These are phyloP conservation scores for Fopius arisanus DNA, from an alignment of 1,140 invertebrate species.

Conservation along the genomic window DNA sequence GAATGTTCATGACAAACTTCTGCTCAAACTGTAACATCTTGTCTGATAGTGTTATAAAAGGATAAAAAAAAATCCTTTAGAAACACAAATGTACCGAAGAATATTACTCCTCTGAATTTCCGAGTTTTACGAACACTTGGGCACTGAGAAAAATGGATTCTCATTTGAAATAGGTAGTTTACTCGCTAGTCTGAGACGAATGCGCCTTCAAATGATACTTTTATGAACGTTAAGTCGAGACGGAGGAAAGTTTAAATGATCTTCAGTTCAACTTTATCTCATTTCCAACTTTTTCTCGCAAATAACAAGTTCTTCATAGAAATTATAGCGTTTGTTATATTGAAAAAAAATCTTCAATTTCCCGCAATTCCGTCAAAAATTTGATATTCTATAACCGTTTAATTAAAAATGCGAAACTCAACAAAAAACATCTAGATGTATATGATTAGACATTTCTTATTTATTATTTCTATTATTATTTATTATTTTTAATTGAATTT, in stretches of 20 bases:
- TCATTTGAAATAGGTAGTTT: not conserved
- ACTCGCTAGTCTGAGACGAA: not conserved
- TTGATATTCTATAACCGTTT: too few species aligned
- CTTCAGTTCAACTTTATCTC: too few species aligned
- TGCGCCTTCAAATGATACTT: not conserved
- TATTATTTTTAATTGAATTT: not conserved
- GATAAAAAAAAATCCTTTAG: not conserved
- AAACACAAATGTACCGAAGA: not conserved
- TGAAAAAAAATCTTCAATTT: too few species aligned
- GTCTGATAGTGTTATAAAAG: not conserved
- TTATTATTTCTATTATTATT: too few species aligned
- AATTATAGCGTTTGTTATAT: too few species aligned
- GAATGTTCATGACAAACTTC: constrained; percentile 18
- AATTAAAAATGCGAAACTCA: too few species aligned
- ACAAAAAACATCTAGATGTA: too few species aligned
- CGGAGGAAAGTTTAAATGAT: not conserved
- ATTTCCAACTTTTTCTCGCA: too few species aligned
- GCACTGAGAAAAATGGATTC: not conserved
- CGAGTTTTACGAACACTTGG: not conserved
- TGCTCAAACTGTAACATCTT: not conserved
- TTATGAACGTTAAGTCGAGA: not conserved
- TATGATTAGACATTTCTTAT: too few species aligned
- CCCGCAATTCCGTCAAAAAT: too few species aligned
- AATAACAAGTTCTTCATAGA: too few species aligned
- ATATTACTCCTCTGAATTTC: not conserved